A percentile compares a stretch with the other conserved stretches of the same genome.
Evolutionary conservation across 2,888 invertebrate genomes (phyloP).

Genomic region (Cryptocephalus moraei): DNA sequence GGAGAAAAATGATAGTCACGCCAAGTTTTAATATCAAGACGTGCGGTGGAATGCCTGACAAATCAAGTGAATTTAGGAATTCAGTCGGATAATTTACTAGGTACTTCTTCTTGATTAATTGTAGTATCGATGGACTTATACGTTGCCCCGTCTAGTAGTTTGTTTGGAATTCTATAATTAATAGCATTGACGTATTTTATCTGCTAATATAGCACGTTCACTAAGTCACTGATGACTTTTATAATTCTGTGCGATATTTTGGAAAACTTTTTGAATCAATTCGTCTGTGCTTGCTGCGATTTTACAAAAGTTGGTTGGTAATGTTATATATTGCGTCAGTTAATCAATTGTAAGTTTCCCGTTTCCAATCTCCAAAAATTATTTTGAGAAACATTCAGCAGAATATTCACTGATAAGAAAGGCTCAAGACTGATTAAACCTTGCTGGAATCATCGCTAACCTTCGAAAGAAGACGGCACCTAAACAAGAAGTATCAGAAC

Average conservation of each 20-base stretch:
- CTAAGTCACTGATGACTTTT: background rate
- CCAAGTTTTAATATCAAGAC: background rate
- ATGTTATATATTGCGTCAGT: conserved; percentile 27
- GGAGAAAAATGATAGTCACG: too few relatives aligned
- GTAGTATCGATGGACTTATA: too few relatives aligned
- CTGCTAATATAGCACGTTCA: background rate
- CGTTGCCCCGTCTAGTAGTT: background rate
- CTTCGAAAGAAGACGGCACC: too few relatives aligned
- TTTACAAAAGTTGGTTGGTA: conserved; percentile 27
- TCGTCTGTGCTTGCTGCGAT: conserved; percentile 16
- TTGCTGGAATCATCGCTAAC: too few relatives aligned
- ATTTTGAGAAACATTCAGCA: too few relatives aligned
- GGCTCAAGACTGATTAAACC: too few relatives aligned
- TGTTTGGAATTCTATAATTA: background rate
- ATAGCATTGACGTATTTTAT: background rate
- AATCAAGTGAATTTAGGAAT: background rate
- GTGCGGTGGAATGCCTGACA: background rate
- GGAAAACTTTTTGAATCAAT: conserved; percentile 1
- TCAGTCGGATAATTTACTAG: background rate
- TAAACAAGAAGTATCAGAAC: too few relatives aligned
- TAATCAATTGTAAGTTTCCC: conserved; percentile 22
- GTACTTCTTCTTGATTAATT: background rate
- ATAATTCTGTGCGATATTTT: background rate
- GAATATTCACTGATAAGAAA: too few relatives aligned
- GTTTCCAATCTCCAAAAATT: too few relatives aligned